Conservation (phyloP, 2,888 invertebrate genomes). For the Xylota sylvarum region DNA sequence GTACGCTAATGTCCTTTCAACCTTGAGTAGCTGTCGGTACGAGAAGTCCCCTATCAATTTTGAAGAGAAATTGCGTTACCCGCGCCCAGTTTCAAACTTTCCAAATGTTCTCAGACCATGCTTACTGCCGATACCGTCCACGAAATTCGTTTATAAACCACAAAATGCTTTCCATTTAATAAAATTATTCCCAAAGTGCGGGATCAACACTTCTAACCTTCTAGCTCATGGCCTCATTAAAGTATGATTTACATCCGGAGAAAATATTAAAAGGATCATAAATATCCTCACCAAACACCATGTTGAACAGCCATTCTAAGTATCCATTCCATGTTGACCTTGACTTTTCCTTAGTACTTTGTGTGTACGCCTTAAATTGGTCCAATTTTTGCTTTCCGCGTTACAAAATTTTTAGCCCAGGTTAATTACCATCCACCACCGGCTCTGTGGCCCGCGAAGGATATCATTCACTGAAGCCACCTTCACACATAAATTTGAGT, state of each 20-base stretch:
- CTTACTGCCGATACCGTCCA: background rate
- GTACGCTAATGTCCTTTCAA: too few species aligned
- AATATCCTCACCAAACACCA: constrained; percentile 19
- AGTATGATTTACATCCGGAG: constrained; percentile 65
- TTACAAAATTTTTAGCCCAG: constrained; percentile 45
- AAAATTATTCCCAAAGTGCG: constrained; percentile 44
- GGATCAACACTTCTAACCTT: constrained; percentile 60
- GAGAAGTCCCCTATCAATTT: background rate
- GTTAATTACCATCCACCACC: constrained; percentile 55
- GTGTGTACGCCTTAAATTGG: constrained; percentile 49
- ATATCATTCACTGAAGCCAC: constrained; percentile 6
- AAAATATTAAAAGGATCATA: constrained; percentile 65
- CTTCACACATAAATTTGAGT: constrained; percentile 18
- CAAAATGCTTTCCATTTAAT: constrained; percentile 45
- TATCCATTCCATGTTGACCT: constrained; percentile 50
- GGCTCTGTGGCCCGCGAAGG: background rate
- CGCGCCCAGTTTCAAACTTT: background rate
- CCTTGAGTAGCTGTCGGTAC: too few species aligned
- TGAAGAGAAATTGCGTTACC: background rate
- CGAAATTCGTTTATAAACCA: constrained; percentile 24
- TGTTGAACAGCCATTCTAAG: constrained; percentile 6
- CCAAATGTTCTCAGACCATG: background rate
- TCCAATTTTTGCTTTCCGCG: constrained; percentile 36
- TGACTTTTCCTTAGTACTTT: constrained; percentile 51
- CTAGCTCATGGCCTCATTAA: constrained; percentile 67